These are phyloP conservation scores for Cacatua alba DNA, from an alignment of 2,113 vertebrate genomes.

Conservation along the genomic window DNA sequence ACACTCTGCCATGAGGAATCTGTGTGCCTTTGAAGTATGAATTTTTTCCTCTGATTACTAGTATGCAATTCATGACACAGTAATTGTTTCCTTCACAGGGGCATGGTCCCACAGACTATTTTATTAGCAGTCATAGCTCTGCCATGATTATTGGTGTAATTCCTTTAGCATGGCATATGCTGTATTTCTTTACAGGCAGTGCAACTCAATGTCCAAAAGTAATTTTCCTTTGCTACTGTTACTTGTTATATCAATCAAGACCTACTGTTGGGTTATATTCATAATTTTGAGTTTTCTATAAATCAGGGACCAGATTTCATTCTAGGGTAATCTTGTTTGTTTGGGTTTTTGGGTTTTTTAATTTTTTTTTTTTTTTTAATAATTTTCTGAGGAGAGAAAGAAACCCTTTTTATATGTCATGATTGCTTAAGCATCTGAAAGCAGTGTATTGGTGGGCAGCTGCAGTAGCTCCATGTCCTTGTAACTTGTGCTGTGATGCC, in stretches of 20 bases:
- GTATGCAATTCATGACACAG: background rate
- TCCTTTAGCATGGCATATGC: background rate
- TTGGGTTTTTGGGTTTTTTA: background rate
- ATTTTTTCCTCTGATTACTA: background rate
- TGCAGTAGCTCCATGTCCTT: background rate
- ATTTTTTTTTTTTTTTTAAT: background rate
- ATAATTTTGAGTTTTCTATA: background rate
- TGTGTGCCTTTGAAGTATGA: background rate
- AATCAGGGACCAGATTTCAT: background rate
- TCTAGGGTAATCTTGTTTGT: background rate
- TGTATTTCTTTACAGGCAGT: background rate
- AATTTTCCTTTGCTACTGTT: background rate
- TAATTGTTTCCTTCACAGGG: no score
- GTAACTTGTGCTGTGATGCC: background rate
- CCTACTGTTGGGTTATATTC: background rate
- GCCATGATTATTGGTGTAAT: rapidly evolving
- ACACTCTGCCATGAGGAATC: rapidly evolving
- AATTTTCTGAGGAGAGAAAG: background rate
- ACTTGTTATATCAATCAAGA: background rate
- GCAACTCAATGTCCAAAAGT: rapidly evolving
- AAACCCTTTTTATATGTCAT: background rate
- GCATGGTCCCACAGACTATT: background rate
- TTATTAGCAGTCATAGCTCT: background rate
- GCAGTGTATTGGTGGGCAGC: background rate
- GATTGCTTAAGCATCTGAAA: background rate